Evolutionary conservation across 2,888 invertebrate genomes (phyloP).

Genomic region (Himalopsyche japonica): DNA sequence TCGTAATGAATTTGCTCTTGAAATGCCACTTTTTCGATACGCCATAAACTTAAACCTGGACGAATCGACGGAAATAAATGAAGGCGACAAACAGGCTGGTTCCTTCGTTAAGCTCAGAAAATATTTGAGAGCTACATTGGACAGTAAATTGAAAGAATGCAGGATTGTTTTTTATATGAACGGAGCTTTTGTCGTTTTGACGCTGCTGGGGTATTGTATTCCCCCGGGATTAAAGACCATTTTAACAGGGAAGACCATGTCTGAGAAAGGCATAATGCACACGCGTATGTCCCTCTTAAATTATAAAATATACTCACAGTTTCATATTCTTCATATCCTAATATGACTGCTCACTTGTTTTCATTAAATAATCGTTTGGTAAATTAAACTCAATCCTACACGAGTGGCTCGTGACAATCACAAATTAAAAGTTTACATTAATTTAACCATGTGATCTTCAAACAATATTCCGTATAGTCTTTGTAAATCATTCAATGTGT

Average conservation of each 20-base stretch:
- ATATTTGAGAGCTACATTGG: not conserved
- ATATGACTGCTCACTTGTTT: too few relatives aligned
- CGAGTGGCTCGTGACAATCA: too few relatives aligned
- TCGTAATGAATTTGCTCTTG: not conserved
- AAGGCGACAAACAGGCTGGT: not conserved
- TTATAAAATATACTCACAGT: too few relatives aligned
- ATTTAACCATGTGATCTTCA: too few relatives aligned
- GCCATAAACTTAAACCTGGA: not conserved
- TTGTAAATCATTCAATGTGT: too few relatives aligned
- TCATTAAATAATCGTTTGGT: too few relatives aligned
- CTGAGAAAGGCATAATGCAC: not conserved
- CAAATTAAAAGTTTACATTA: too few relatives aligned
- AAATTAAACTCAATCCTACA: too few relatives aligned
- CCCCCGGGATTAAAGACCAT: not conserved
- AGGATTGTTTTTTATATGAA: conserved; percentile 4
- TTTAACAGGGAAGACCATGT: conserved; percentile 3
- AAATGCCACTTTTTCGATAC: not conserved
- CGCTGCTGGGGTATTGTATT: conserved; percentile 11
- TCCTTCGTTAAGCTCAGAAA: not conserved
- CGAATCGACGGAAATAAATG: not conserved
- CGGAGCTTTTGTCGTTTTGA: not conserved
- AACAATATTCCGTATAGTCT: too few relatives aligned
- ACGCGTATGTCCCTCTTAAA: not conserved
- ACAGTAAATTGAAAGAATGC: conserved; percentile 10
- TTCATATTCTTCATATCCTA: too few relatives aligned